phyloP scores from a whole-genome alignment of 2,797 vertebrate genomes.

The Rhabdomys pumilio region DNA sequence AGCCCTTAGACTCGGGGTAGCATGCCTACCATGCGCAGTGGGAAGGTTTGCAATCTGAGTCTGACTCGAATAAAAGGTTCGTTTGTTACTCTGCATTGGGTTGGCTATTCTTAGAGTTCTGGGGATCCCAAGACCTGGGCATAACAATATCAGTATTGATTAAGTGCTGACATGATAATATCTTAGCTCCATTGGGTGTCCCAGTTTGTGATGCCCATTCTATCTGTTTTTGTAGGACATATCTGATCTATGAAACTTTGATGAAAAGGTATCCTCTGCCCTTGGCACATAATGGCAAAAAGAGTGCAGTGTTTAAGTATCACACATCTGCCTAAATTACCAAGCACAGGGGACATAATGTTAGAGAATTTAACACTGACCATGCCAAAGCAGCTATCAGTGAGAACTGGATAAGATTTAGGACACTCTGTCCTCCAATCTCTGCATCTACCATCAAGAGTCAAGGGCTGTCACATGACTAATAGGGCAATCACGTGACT shows the following conservation, averaged over 20 bases:
- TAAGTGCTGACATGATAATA: conserved; percentile 44
- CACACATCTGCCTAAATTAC: neutral
- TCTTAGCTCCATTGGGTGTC: neutral
- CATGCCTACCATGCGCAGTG: too few species aligned
- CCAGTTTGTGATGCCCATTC: neutral
- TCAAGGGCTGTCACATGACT: neutral
- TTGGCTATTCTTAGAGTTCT: too few species aligned
- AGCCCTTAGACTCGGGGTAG: too few species aligned
- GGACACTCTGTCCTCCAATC: neutral
- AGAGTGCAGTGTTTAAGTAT: neutral
- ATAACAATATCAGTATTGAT: neutral
- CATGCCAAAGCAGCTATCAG: neutral
- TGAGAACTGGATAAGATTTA: neutral
- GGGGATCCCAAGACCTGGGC: too few species aligned
- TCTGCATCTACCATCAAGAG: neutral
- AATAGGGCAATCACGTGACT: neutral
- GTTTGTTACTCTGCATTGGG: too few species aligned
- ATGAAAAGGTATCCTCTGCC: neutral
- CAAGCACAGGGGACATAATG: neutral
- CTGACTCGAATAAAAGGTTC: too few species aligned
- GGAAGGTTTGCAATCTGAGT: too few species aligned
- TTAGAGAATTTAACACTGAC: neutral
- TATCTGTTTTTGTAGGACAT: neutral
- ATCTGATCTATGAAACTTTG: neutral
- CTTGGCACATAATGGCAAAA: neutral